Evolutionary conservation across 1,140 invertebrate species (phyloP).

Genomic region (Pseudomyrmex dendroicus): DNA sequence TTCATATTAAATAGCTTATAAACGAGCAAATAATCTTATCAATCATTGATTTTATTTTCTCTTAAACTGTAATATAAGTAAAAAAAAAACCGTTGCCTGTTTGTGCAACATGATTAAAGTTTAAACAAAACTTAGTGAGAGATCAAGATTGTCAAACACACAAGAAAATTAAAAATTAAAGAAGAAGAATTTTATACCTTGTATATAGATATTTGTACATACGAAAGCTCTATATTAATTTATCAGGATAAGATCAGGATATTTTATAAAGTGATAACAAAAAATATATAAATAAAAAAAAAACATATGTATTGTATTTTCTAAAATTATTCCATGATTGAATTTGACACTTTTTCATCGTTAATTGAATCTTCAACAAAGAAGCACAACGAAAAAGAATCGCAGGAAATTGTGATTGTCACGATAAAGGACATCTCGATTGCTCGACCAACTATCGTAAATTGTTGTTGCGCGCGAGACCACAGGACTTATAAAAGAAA

Average conservation of each 20-base stretch:
- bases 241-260: no score
- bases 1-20: not conserved
- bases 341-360: not conserved
- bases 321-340: not conserved
- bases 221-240: no score
- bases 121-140: no score
- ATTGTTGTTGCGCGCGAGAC: constrained; percentile 15
- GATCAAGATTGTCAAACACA: no score
- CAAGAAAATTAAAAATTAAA: not conserved
- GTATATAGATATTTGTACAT: not conserved
- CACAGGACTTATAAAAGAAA: constrained; percentile 35
- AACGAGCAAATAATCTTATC: no score
- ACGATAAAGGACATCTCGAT: constrained; percentile 11
- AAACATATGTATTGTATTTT: not conserved
- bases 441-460: not conserved
- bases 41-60: no score
- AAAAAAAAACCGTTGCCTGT: no score
- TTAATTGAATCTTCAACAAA: constrained; percentile 1
- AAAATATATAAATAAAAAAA: no score
- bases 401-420: constrained; percentile 31
- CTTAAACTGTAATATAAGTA: no score
- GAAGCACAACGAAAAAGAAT: not conserved
- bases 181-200: not conserved
- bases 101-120: no score
- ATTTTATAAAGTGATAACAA: no score